These are phyloP conservation scores for Thera britannica DNA, from an alignment of 2,888 invertebrate species.

Conservation along the genomic window DNA sequence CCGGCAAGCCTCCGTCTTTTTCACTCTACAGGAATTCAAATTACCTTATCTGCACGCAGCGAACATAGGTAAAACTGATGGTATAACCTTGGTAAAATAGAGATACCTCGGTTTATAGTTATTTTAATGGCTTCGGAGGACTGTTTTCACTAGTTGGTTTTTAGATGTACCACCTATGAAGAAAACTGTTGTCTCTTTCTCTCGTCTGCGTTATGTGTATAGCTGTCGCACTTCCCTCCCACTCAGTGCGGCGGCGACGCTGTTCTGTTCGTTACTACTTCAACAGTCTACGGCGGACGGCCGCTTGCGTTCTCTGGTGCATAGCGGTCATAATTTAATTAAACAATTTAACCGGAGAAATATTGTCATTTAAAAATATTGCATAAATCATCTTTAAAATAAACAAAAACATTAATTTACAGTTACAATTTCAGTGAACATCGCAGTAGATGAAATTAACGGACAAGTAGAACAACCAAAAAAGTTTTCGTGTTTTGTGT, in stretches of 20 bases:
- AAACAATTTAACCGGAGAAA: slow-evolving; percentile 52
- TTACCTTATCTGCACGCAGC: slow-evolving; percentile 78
- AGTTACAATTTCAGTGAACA: slow-evolving; percentile 24
- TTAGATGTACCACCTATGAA: slow-evolving; percentile 69
- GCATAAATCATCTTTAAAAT: slow-evolving; percentile 45
- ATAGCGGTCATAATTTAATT: slow-evolving; percentile 51
- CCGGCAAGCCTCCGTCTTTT: slow-evolving; percentile 73
- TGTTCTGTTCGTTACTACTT: slow-evolving; percentile 68
- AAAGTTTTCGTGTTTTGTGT: slow-evolving; percentile 74
- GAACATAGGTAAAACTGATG: slow-evolving; percentile 79
- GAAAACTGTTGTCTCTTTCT: slow-evolving; percentile 60
- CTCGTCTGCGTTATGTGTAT: slow-evolving; percentile 52
- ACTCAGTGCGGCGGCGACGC: slow-evolving; percentile 64
- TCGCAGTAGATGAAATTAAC: slow-evolving; percentile 37
- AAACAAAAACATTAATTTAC: slow-evolving; percentile 28
- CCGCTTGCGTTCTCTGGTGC: slow-evolving; percentile 64
- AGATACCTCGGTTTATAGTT: slow-evolving; percentile 50
- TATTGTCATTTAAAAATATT: slow-evolving; percentile 51
- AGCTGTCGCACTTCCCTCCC: slow-evolving; percentile 72
- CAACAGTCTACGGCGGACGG: slow-evolving; percentile 75
- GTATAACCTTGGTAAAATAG: slow-evolving; percentile 68
- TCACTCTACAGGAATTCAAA: slow-evolving; percentile 81
- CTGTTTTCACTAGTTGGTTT: slow-evolving; percentile 72
- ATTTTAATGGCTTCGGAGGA: slow-evolving; percentile 59
- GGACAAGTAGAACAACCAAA: slow-evolving; percentile 45